phyloP scores from a whole-genome alignment of 2,888 invertebrate species.

The Epicampocera succincta region DNA sequence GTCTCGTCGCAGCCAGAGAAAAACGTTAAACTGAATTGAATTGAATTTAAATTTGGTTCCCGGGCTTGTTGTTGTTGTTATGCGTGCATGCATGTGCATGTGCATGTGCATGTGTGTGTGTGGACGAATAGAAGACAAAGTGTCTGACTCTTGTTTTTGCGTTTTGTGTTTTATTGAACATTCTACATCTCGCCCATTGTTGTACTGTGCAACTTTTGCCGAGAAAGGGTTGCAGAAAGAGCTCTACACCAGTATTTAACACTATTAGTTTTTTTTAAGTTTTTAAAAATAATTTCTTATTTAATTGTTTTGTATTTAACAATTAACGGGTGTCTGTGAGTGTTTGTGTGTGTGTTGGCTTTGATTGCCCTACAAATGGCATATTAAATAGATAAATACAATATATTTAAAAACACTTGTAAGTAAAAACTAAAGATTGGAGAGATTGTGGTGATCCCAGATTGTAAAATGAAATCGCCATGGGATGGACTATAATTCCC shows the following conservation, averaged over 20 bases:
- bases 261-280: conserved; percentile 29
- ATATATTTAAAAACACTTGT: too few relatives aligned
- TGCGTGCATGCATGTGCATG: neutral
- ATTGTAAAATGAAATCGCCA: too few relatives aligned
- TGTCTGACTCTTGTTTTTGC: conserved; percentile 50
- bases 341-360: neutral
- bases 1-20: conserved; percentile 27
- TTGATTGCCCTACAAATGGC: conserved; percentile 13
- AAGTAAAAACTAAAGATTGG: too few relatives aligned
- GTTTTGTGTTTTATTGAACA: neutral
- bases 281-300: conserved; percentile 33
- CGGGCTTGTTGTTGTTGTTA: conserved; percentile 5
- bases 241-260: conserved; percentile 38
- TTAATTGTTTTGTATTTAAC: conserved; percentile 22
- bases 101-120: neutral
- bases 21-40: conserved; percentile 26
- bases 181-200: neutral
- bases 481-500: too few relatives aligned
- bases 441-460: too few relatives aligned
- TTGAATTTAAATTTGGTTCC: conserved; percentile 34
- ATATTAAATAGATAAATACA: neutral
- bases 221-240: conserved; percentile 54
- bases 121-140: conserved; percentile 43
- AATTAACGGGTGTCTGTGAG: conserved; percentile 3
- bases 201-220: neutral